A percentile compares a stretch with the other conserved stretches of the same genome.
phyloP scores from a whole-genome alignment of 1,140 invertebrate species.

The Paralvinella palmiformis region DNA sequence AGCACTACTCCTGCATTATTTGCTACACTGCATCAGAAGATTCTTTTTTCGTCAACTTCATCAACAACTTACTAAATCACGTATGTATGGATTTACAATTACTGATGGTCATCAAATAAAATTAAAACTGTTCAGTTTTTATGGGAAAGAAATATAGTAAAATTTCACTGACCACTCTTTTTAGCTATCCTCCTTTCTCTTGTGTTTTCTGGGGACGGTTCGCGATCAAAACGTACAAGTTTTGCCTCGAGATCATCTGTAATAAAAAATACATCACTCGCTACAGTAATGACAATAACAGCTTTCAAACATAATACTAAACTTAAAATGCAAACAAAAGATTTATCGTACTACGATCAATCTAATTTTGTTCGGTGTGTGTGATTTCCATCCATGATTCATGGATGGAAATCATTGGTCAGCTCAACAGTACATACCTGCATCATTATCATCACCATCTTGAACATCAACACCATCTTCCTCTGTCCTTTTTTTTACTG shows the following conservation, averaged over 20 bases:
- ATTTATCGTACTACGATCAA: background rate
- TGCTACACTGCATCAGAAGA: background rate
- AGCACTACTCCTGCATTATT: background rate
- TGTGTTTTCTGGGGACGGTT: conserved; percentile 18
- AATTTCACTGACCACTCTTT: background rate
- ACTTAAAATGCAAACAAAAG: background rate
- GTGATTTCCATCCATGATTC: conserved; percentile 23
- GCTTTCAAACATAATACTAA: background rate
- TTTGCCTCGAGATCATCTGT: conserved; percentile 7
- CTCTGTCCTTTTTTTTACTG: too few relatives aligned
- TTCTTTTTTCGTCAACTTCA: background rate
- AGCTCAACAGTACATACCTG: too few relatives aligned
- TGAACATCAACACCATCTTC: too few relatives aligned
- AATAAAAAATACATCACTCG: too few relatives aligned
- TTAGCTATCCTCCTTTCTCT: conserved; percentile 16
- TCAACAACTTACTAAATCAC: background rate
- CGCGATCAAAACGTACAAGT: conserved; percentile 25
- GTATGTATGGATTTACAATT: background rate
- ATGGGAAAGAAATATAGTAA: background rate
- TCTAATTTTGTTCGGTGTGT: conserved; percentile 11
- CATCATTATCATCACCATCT: too few relatives aligned
- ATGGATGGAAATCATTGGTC: conserved; percentile 20
- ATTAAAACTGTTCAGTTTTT: background rate
- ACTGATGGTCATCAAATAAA: background rate
- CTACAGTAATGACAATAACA: background rate